Percentiles rank a stretch among this genome's conserved stretches.
Conservation (phyloP, 2,113 vertebrate species). For the Indicator indicator region DNA sequence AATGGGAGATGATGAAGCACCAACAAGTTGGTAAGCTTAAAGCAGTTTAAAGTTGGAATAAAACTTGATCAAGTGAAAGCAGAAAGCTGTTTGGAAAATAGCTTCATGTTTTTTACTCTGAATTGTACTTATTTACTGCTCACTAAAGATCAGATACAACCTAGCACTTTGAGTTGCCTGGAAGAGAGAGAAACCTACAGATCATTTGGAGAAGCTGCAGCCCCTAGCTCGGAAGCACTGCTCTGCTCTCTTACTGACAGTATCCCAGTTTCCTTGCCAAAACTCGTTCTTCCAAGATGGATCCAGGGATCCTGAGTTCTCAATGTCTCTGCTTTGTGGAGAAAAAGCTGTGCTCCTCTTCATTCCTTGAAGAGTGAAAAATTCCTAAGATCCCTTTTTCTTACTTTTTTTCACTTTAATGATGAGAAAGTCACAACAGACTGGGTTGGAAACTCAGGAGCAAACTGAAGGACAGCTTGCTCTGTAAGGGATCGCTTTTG, state of each 20-base stretch:
- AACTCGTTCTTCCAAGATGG: background rate
- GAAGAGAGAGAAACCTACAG: background rate
- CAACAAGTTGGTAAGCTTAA: slow-evolving; percentile 86
- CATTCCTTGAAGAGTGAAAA: background rate
- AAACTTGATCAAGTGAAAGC: background rate
- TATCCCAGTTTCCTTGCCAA: background rate
- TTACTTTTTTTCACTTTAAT: background rate
- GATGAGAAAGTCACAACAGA: background rate
- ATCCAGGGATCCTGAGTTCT: background rate
- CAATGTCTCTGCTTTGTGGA: background rate
- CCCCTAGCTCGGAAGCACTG: background rate
- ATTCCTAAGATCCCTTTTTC: background rate
- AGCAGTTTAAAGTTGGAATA: background rate
- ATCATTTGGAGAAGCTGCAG: background rate
- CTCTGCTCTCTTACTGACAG: background rate
- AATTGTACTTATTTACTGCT: background rate
- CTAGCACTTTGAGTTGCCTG: background rate
- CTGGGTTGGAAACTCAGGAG: background rate
- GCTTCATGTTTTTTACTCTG: background rate
- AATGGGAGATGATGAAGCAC: slow-evolving; percentile 97
- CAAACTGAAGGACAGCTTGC: background rate
- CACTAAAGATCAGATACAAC: background rate
- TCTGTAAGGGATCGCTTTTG: background rate
- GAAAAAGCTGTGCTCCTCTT: background rate
- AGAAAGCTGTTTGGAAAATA: background rate